Percentiles rank a stretch among this genome's conserved stretches.
phyloP scores from a whole-genome alignment of 2,797 vertebrate genomes.

The Sebastolobus alascanus region DNA sequence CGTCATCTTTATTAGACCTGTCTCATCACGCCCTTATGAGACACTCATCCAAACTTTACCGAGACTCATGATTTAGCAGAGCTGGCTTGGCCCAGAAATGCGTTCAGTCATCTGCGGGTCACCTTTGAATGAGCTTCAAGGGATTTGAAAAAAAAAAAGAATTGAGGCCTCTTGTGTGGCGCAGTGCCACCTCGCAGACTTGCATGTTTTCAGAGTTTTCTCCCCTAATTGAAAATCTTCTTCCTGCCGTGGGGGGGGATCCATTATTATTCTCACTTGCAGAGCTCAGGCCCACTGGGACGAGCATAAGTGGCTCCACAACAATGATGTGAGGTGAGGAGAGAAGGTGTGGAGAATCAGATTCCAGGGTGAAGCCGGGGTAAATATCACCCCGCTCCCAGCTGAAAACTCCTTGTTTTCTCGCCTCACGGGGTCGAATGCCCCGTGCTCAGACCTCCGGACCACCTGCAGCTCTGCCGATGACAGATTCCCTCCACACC shows the following conservation, averaged over 20 bases:
- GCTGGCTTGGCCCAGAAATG: constrained; percentile 61
- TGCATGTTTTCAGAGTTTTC: constrained; percentile 30
- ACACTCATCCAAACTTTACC: constrained; percentile 82
- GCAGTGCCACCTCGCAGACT: constrained; percentile 13
- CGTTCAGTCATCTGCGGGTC: constrained; percentile 70
- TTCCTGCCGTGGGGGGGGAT: constrained; percentile 39
- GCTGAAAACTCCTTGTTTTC: constrained; percentile 76
- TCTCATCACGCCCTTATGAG: constrained; percentile 83
- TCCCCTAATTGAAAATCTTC: constrained; percentile 57
- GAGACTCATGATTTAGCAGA: constrained; percentile 79
- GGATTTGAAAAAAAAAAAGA: constrained; percentile 15
- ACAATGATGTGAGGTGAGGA: constrained; percentile 66
- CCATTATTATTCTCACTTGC: constrained; percentile 58
- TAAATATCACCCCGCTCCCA: constrained; percentile 68
- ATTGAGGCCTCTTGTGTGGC: constrained; percentile 16
- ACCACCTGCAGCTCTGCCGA: constrained; percentile 79
- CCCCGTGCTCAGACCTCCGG: constrained; percentile 62
- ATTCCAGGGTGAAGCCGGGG: constrained; percentile 65
- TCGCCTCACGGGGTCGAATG: constrained; percentile 55
- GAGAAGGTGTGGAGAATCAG: constrained; percentile 71
- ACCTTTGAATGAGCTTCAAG: constrained; percentile 74
- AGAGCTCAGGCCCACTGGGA: constrained; percentile 60
- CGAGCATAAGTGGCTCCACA: constrained; percentile 52
- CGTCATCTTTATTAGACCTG: constrained; percentile 82
- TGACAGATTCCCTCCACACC: constrained; percentile 80